phyloP scores from a whole-genome alignment of 2,888 invertebrate genomes.

The Noctua janthina region DNA sequence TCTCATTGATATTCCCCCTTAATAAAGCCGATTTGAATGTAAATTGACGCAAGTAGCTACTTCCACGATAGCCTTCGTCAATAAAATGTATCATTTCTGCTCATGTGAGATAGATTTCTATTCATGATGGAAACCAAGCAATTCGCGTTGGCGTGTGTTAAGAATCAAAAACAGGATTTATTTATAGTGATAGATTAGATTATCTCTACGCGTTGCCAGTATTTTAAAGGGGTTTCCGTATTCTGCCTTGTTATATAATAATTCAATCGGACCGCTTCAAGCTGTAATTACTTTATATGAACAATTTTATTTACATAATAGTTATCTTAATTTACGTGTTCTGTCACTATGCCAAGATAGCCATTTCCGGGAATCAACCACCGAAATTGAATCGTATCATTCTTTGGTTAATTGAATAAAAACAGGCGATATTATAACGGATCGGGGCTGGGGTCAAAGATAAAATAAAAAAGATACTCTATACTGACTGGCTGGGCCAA shows the following conservation, averaged over 20 bases:
- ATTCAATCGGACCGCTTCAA: constrained; percentile 22
- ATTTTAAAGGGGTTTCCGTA: constrained; percentile 19
- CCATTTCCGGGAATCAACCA: constrained; percentile 65
- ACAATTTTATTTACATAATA: constrained; percentile 34
- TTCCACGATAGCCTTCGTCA: constrained; percentile 73
- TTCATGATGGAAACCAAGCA: constrained; percentile 60
- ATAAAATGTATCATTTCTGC: constrained; percentile 75
- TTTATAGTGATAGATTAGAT: constrained; percentile 27
- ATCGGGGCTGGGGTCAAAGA: constrained; percentile 62
- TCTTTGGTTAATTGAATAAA: constrained; percentile 73
- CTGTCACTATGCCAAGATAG: constrained; percentile 60
- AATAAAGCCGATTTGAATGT: constrained; percentile 78
- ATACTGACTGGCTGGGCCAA: constrained; percentile 45
- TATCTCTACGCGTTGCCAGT: neutral
- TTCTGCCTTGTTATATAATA: constrained; percentile 6
- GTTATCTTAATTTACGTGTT: constrained; percentile 62
- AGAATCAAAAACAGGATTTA: constrained; percentile 50
- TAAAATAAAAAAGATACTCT: constrained; percentile 63
- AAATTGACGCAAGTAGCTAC: constrained; percentile 78
- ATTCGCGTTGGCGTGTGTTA: constrained; percentile 56
- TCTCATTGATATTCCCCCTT: constrained; percentile 78
- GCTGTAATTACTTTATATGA: constrained; percentile 32
- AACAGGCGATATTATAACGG: constrained; percentile 72
- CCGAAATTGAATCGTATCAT: constrained; percentile 68
- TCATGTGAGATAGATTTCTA: constrained; percentile 74